Conservation (phyloP, 1,140 invertebrate species). For the Drosophila parabipectinata region DNA sequence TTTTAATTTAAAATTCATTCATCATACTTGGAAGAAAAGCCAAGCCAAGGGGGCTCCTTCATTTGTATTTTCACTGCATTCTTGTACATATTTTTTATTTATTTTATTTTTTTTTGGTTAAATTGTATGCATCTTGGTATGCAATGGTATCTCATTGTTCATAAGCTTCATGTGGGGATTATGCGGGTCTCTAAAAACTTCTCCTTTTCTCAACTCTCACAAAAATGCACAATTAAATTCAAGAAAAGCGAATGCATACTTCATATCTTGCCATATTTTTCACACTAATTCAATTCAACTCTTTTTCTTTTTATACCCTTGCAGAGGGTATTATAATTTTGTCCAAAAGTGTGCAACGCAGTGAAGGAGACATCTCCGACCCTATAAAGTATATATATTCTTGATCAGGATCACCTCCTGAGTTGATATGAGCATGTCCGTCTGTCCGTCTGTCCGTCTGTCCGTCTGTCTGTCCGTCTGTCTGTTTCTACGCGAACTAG, state of each 20-base stretch:
- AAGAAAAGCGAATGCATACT: constrained; percentile 22
- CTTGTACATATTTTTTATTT: constrained; percentile 18
- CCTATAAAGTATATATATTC: too few relatives aligned
- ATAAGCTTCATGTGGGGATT: constrained; percentile 35
- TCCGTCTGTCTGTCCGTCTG: too few relatives aligned
- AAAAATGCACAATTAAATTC: neutral
- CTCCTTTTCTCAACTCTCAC: constrained; percentile 4
- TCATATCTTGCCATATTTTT: constrained; percentile 36
- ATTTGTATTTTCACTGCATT: constrained; percentile 67
- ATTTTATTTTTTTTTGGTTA: constrained; percentile 30
- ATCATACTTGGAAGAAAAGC: constrained; percentile 61
- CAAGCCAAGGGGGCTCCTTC: constrained; percentile 46
- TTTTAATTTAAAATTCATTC: constrained; percentile 80
- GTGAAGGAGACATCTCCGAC: too few relatives aligned
- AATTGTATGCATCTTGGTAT: constrained; percentile 21
- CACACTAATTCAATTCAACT: constrained; percentile 57
- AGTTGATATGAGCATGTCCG: too few relatives aligned
- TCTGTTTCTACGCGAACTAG: too few relatives aligned
- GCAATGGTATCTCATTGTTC: constrained; percentile 29
- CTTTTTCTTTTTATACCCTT: constrained; percentile 26
- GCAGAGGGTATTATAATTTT: too few relatives aligned
- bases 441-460: too few relatives aligned
- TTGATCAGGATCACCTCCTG: too few relatives aligned
- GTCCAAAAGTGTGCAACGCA: too few relatives aligned
- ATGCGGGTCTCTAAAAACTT: constrained; percentile 38